A percentile compares a stretch with the other conserved stretches of the same genome.
Conservation (phyloP, 1,140 invertebrate species). For the Caenorhabditis inopinata region DNA sequence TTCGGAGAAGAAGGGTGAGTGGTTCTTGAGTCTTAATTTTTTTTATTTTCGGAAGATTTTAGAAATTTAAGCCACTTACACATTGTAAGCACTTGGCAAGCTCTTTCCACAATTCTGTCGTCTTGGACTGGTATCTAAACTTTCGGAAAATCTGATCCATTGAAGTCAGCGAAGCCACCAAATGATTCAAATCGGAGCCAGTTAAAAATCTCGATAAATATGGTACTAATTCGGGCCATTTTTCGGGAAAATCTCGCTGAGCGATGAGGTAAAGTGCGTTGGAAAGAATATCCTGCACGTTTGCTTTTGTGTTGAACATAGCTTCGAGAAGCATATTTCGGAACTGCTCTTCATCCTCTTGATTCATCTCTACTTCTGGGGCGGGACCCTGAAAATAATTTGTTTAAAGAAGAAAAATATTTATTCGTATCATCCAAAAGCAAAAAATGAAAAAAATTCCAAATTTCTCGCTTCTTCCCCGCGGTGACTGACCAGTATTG, state of each 20-base stretch:
- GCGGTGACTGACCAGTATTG: no score
- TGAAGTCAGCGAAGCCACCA: slow-evolving; percentile 89
- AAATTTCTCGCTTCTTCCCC: no score
- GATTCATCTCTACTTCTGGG: slow-evolving; percentile 31
- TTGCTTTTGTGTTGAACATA: slow-evolving; percentile 58
- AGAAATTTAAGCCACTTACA: neutral
- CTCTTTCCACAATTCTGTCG: slow-evolving; percentile 87
- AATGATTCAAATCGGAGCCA: slow-evolving; percentile 83
- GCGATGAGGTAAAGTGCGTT: slow-evolving; percentile 37
- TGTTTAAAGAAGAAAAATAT: neutral
- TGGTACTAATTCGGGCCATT: slow-evolving; percentile 85
- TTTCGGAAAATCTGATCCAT: slow-evolving; percentile 93
- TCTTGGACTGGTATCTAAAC: slow-evolving; percentile 93
- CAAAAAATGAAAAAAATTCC: no score
- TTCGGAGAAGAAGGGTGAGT: slow-evolving; percentile 72
- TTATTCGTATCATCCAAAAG: neutral
- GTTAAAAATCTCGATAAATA: slow-evolving; percentile 77
- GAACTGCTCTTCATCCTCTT: slow-evolving; percentile 33
- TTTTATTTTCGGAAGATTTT: no score
- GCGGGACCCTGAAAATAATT: slow-evolving; percentile 31
- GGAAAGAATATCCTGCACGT: slow-evolving; percentile 77
- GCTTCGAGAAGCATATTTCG: slow-evolving; percentile 28
- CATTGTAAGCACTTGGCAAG: slow-evolving; percentile 76
- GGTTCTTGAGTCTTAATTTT: slow-evolving; percentile 38
- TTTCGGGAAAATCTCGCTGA: slow-evolving; percentile 84